Percentiles rank a stretch among this genome's conserved stretches.
These are phyloP conservation scores for Gallinago paraguaiae DNA, from an alignment of 2,113 vertebrate species.

Conservation along the genomic window DNA sequence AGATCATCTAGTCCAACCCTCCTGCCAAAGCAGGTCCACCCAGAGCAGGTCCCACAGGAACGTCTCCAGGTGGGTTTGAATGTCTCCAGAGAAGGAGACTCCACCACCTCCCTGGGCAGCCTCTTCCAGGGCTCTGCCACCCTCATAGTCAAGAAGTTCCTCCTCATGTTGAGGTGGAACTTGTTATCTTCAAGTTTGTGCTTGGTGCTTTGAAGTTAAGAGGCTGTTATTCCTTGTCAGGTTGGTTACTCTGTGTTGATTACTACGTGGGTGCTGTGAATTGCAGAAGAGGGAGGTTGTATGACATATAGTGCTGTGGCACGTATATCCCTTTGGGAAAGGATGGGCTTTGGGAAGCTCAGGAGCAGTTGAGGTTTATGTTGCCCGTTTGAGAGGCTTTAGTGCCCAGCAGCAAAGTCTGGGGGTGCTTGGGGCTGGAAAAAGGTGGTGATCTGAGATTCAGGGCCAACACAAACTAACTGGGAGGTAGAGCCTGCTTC, in stretches of 20 bases:
- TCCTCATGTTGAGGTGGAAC: too few species aligned
- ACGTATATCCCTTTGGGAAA: not conserved
- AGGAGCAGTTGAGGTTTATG: rapidly evolving
- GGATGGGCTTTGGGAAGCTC: not conserved
- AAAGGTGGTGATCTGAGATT: not conserved
- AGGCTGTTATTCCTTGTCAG: not conserved
- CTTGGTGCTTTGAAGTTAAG: not conserved
- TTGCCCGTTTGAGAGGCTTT: not conserved
- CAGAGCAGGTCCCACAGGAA: too few species aligned
- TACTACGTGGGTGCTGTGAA: not conserved
- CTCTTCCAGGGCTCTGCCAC: too few species aligned
- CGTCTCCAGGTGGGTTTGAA: too few species aligned
- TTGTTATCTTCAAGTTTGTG: not conserved
- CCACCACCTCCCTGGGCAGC: too few species aligned
- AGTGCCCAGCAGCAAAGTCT: not conserved
- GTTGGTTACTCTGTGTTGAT: not conserved
- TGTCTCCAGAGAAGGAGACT: too few species aligned
- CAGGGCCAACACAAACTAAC: not conserved
- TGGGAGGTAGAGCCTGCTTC: not conserved
- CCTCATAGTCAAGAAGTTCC: too few species aligned
- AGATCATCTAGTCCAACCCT: too few species aligned
- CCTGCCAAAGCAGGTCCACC: too few species aligned
- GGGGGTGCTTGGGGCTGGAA: not conserved
- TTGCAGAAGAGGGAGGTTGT: not conserved
- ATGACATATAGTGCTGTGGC: not conserved